Conservation (phyloP, 2,888 invertebrate genomes). For the Cataglyphis albicans region DNA sequence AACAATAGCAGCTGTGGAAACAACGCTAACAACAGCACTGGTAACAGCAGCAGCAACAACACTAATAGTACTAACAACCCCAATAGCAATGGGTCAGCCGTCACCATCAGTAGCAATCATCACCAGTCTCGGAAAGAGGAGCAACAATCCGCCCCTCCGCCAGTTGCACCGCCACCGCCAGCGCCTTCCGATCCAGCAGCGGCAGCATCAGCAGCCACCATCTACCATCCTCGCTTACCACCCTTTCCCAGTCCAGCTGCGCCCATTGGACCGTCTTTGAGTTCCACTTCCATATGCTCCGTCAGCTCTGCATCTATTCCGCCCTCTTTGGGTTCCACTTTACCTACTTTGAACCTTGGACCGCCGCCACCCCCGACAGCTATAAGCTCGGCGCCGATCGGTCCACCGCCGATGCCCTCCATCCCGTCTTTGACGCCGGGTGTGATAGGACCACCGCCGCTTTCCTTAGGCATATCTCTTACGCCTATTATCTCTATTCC, state of each 20-base stretch:
- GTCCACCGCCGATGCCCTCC: conserved; percentile 77
- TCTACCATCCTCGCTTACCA: conserved; percentile 79
- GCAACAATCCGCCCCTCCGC: conserved; percentile 58
- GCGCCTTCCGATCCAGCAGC: conserved; percentile 57
- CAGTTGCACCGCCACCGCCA: conserved; percentile 58
- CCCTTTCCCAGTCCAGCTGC: conserved; percentile 77
- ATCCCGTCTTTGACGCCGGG: conserved; percentile 75
- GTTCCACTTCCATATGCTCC: conserved; percentile 78
- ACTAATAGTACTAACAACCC: conserved; percentile 49
- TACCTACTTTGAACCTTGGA: conserved; percentile 78
- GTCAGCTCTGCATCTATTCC: conserved; percentile 79
- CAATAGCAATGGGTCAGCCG: conserved; percentile 53
- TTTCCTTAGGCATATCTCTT: conserved; percentile 75
- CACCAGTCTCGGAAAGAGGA: conserved; percentile 80
- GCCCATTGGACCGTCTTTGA: conserved; percentile 78
- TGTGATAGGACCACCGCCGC: conserved; percentile 74
- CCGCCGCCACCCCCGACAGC: conserved; percentile 71
- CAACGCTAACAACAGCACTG: conserved; percentile 68
- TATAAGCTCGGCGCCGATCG: conserved; percentile 78
- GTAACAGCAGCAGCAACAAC: conserved; percentile 56
- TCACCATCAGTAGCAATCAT: conserved; percentile 70
- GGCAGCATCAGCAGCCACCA: conserved; percentile 62
- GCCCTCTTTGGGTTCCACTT: conserved; percentile 73
- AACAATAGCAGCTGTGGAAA: conserved; percentile 71
- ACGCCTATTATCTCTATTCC: conserved; percentile 81